A percentile compares a stretch with the other conserved stretches of the same genome.
These are phyloP conservation scores for Sebastolobus altivelis DNA, from an alignment of 2,797 vertebrate species.

Conservation along the genomic window DNA sequence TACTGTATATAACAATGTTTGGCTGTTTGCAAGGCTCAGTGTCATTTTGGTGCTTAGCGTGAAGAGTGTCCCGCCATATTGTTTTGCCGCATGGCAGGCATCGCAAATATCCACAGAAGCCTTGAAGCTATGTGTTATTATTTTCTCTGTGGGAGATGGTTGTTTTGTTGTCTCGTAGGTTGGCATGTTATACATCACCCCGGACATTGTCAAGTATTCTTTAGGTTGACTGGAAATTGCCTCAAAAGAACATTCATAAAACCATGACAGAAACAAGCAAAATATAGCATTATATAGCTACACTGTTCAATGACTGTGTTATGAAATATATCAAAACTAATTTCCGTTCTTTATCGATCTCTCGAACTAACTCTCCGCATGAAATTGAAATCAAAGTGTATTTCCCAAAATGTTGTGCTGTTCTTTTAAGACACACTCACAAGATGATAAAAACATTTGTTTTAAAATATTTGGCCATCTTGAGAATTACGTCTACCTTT, in stretches of 20 bases:
- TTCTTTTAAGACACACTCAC: not conserved
- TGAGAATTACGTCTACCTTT: not conserved
- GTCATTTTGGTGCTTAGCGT: constrained; percentile 38
- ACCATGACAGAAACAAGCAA: not conserved
- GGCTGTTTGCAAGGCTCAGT: constrained; percentile 45
- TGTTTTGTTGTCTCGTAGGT: not conserved
- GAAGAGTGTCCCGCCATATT: constrained; percentile 29
- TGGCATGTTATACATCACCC: constrained; percentile 1
- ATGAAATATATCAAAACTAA: not conserved
- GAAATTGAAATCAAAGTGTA: not conserved
- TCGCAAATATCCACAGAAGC: constrained; percentile 41
- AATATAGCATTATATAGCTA: not conserved
- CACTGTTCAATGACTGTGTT: not conserved
- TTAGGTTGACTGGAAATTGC: constrained; percentile 1
- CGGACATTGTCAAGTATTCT: constrained; percentile 2
- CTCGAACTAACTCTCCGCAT: not conserved
- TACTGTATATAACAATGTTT: constrained; percentile 39
- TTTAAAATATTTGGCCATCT: not conserved
- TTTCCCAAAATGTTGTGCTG: not conserved
- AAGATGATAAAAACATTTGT: not conserved
- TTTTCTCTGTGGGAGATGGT: constrained; percentile 34
- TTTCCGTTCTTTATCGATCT: not conserved
- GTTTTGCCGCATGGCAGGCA: constrained; percentile 48
- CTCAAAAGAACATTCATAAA: not conserved
- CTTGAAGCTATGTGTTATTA: constrained; percentile 38